These are phyloP conservation scores for Heliconius nattereri DNA, from an alignment of 1,140 invertebrate genomes.

Conservation along the genomic window DNA sequence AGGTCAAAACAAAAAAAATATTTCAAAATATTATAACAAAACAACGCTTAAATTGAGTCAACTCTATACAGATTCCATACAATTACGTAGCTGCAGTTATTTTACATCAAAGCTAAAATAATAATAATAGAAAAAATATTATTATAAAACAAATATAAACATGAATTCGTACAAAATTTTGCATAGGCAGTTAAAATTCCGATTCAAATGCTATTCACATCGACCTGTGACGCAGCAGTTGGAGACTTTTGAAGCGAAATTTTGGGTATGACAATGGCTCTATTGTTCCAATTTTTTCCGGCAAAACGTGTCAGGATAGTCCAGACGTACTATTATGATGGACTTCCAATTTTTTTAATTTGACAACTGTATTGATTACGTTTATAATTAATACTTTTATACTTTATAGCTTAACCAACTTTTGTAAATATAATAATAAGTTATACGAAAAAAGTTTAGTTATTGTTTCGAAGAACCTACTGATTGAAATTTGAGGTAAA, in stretches of 20 bases:
- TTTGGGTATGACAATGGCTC: slow-evolving; percentile 28
- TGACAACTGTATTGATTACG: neutral
- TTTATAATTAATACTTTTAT: neutral
- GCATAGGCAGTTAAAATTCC: slow-evolving; percentile 15
- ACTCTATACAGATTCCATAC: neutral
- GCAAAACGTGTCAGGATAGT: slow-evolving; percentile 20
- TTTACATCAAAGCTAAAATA: neutral
- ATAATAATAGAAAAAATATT: neutral
- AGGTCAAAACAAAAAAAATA: no score
- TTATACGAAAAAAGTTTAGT: no score
- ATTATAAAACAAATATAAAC: slow-evolving; percentile 16
- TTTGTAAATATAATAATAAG: no score
- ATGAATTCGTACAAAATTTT: neutral
- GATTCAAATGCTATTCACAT: slow-evolving; percentile 16
- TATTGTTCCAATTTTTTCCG: slow-evolving; percentile 23
- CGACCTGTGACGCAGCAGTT: slow-evolving; percentile 25
- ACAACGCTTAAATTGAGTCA: no score
- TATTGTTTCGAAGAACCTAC: no score
- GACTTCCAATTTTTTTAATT: neutral
- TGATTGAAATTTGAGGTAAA: no score
- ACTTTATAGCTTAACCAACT: no score
- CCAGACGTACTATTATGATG: slow-evolving; percentile 13
- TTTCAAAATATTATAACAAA: no score
- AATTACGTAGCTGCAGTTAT: neutral
- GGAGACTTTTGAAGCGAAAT: slow-evolving; percentile 27